Evolutionary conservation across 2,113 vertebrate genomes (phyloP).

Genomic region (Trogon surrucura): DNA sequence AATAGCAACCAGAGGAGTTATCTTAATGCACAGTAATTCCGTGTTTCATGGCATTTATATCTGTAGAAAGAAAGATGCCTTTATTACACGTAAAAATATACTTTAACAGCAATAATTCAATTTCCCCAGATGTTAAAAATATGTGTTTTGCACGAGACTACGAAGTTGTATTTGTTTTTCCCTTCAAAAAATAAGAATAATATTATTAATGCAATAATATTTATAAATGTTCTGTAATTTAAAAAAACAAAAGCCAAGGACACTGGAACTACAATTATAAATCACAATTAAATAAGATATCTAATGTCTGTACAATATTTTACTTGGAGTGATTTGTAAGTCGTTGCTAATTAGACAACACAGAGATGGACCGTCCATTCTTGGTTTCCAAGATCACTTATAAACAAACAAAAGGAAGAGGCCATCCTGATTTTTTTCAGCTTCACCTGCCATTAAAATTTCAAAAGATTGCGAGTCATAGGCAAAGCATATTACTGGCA

Average conservation of each 20-base stretch:
- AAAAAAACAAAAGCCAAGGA: background rate
- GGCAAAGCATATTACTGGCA: slow-evolving; percentile 19
- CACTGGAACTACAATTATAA: background rate
- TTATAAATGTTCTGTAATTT: background rate
- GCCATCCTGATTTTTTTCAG: background rate
- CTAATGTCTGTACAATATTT: background rate
- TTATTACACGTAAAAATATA: background rate
- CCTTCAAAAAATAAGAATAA: background rate
- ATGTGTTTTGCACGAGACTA: background rate
- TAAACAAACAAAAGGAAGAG: slow-evolving; percentile 19
- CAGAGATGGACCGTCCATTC: background rate
- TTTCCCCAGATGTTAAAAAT: slow-evolving; percentile 11
- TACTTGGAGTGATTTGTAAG: background rate
- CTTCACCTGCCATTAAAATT: background rate
- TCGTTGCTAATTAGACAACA: background rate
- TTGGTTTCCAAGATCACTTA: background rate
- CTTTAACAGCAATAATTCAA: background rate
- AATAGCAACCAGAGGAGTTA: slow-evolving; percentile 16
- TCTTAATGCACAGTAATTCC: slow-evolving; percentile 19
- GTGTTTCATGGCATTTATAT: background rate
- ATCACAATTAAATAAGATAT: background rate
- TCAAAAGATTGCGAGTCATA: background rate
- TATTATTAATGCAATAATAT: background rate
- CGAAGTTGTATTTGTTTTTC: background rate
- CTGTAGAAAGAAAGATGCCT: slow-evolving; percentile 3